Base-by-base conservation (phyloP, 2,113 vertebrate genomes). In the Oryzias curvinotus region DNA sequence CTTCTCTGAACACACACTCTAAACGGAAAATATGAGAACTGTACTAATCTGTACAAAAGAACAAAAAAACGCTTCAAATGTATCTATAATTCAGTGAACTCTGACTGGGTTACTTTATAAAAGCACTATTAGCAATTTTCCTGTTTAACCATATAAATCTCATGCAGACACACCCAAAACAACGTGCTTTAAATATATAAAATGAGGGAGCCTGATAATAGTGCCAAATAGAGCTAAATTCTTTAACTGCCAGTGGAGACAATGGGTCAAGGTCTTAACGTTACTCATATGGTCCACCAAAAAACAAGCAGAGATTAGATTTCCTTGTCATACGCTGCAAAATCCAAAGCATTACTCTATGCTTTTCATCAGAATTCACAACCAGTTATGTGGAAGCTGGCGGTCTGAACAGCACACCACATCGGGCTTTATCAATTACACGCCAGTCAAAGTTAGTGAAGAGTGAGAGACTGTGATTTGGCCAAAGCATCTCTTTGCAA, bases 401-500 rank as follows among this genome's bases (percentile, higher is more conserved):
- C 4, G 0, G 25, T 60, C 25, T 51, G 19, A 65, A 54, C 14
- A 49, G 30, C 52, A 23, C 47, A 8, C 21, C 8, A 14, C 18
- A 25, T 49, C 17, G 14, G 36, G 30, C 30, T 10, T 42, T 12
- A 17, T 41, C 17, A 78, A 51, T 13, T 57, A 56, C 43, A 55
- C 63, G 54, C 61, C 49, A 28, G 56, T 52, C 43, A 62, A 52
- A 36, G 58, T 74, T 1, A 7, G 13, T 56, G 25, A 53, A 48
- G 46, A 52, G 43, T 60, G 58, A 49, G 10, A 17, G 75, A 57
- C 28, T 6, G 36, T 50, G 51, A 72, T 84, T 86, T 86, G 77
- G 68, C 79, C 79, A 58, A 74, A 81, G 66, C 25, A 52, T 75
- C 47, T 75, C 53, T 46, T 67, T 52, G 57, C n/a, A 44, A 57